A percentile compares a stretch with the other conserved stretches of the same genome.
phyloP scores from a whole-genome alignment of 2,888 invertebrate species.

The Phyllotreta cruciferae region DNA sequence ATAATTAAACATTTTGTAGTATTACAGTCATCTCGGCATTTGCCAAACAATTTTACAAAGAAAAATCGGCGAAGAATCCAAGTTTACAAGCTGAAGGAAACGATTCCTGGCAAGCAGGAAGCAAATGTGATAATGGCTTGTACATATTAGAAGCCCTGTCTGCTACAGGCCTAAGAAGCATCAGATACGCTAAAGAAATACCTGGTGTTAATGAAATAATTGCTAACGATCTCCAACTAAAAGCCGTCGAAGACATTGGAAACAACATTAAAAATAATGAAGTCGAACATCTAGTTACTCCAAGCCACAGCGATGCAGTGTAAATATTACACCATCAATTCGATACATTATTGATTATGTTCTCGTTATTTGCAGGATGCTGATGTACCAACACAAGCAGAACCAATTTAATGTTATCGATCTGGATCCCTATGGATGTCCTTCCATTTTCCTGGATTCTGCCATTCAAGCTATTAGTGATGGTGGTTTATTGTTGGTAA shows the following conservation, averaged over 20 bases:
- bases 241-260: slow-evolving; percentile 87
- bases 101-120: slow-evolving; percentile 37
- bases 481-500: slow-evolving; percentile 89
- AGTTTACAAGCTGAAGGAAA: slow-evolving; percentile 22
- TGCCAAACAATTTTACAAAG: slow-evolving; percentile 58
- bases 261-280: slow-evolving; percentile 79
- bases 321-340: slow-evolving; percentile 59
- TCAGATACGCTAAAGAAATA: slow-evolving; percentile 95
- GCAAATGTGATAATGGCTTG: slow-evolving; percentile 63
- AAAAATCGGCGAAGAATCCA: slow-evolving; percentile 43
- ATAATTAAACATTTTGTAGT: slow-evolving; percentile 60
- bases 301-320: slow-evolving; percentile 89
- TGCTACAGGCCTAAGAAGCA: slow-evolving; percentile 94
- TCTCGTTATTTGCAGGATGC: slow-evolving; percentile 66
- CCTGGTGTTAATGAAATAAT: slow-evolving; percentile 79
- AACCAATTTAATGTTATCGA: slow-evolving; percentile 89
- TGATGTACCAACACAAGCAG: slow-evolving; percentile 82
- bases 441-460: slow-evolving; percentile 88
- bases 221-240: slow-evolving; percentile 89
- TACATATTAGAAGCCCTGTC: slow-evolving; percentile 91
- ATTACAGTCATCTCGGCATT: slow-evolving; percentile 77
- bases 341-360: not conserved
- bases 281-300: slow-evolving; percentile 75
- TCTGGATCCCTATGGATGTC: slow-evolving; percentile 97
- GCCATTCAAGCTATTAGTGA: slow-evolving; percentile 83